Conservation (phyloP, 2,888 invertebrate species). For the Pterostichus niger region DNA sequence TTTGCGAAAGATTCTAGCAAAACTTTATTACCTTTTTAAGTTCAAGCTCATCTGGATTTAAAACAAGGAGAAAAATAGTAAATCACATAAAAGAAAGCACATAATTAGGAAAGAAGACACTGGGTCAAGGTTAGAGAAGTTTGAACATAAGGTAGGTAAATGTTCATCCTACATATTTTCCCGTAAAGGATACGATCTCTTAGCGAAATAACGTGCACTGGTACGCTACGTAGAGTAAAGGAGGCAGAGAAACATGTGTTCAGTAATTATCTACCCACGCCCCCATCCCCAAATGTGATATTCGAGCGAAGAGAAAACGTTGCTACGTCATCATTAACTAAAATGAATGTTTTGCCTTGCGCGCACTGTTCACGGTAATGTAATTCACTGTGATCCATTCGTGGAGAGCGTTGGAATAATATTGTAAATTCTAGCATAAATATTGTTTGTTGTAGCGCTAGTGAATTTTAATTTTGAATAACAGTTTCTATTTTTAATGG, state of each 20-base stretch:
- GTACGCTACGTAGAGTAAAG: background rate
- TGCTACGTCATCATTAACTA: slow-evolving; percentile 15
- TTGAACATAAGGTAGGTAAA: background rate
- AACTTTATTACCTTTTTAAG: too few relatives aligned
- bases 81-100: background rate
- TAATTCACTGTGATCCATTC: background rate
- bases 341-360: slow-evolving; percentile 11
- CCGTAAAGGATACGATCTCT: slow-evolving; percentile 7
- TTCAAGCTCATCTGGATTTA: background rate
- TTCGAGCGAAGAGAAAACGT: background rate
- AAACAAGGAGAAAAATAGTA: background rate
- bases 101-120: background rate
- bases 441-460: background rate
- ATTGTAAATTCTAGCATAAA: slow-evolving; percentile 1
- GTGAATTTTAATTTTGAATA: slow-evolving; percentile 4
- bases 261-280: slow-evolving; percentile 9
- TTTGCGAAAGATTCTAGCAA: too few relatives aligned
- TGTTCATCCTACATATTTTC: background rate
- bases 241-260: slow-evolving; percentile 5
- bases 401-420: background rate
- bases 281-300: background rate
- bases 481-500: background rate
- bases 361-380: background rate
- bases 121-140: slow-evolving; percentile 2
- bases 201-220: background rate